phyloP scores from a whole-genome alignment of 1,140 invertebrate genomes.

The Gonatopus flavifemur region DNA sequence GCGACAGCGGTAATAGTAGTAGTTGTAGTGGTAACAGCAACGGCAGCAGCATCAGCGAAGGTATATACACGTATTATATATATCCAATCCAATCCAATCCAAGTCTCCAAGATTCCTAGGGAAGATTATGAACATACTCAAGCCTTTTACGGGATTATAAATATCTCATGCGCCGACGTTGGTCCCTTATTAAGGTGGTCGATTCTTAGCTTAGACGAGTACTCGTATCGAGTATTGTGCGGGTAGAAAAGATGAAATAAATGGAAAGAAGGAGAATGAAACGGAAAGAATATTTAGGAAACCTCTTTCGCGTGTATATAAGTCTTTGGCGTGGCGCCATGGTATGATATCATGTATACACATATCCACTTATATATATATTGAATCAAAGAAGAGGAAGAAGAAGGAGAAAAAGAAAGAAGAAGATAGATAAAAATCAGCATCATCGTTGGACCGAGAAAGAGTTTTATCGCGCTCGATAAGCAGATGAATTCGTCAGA shows the following conservation, averaged over 20 bases:
- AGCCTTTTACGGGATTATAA: constrained; percentile 26
- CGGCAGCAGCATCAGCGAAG: not conserved
- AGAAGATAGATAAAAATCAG: constrained; percentile 47
- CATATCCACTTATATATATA: too few relatives aligned
- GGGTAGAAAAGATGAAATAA: constrained; percentile 4
- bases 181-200: constrained; percentile 25
- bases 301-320: too few relatives aligned
- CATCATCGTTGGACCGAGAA: constrained; percentile 25
- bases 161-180: constrained; percentile 21
- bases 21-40: not conserved
- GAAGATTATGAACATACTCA: constrained; percentile 28
- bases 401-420: constrained; percentile 21
- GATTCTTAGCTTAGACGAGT: constrained; percentile 11
- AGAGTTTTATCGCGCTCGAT: constrained; percentile 56
- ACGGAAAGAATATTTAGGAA: not conserved
- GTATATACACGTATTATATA: too few relatives aligned
- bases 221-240: constrained; percentile 22
- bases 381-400: not conserved
- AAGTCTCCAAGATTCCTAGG: constrained; percentile 23
- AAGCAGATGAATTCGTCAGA: constrained; percentile 55
- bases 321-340: too few relatives aligned
- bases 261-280: not conserved
- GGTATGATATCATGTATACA: not conserved
- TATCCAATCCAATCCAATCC: too few relatives aligned
- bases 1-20: not conserved